Evolutionary conservation across 2,797 vertebrate species (phyloP), one percentile per base, ranked within the genome.

Genomic region (Coracias cyanogaster): DNA sequence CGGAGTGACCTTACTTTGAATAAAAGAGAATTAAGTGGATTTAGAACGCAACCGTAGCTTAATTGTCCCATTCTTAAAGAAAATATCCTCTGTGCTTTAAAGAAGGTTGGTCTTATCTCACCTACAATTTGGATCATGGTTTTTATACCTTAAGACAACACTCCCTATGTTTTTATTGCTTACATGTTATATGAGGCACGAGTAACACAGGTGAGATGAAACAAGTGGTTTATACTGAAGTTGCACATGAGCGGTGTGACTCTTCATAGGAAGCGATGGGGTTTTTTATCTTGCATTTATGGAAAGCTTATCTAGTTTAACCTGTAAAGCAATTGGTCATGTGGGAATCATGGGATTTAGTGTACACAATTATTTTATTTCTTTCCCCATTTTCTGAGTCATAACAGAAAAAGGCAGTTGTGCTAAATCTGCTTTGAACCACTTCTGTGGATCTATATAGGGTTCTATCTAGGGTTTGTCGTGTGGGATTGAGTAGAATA

Each of bases 1-100:
- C 74, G 79, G 39, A 94, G 77, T 85, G 97, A 97, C 96, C 96
- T 92, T 26, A 3, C 82, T 82, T 79, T 73, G 76, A 81, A 84
- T 79, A 28, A 91, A 96, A 93, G 81, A 89, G 96, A 96, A 80
- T 88, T 93, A 94, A 82, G 51, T 15, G 14, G 80, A 26, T 29
- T 48, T 49, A 51, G 85, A 92, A 28, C 65, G 48, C 76, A 84
- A 29, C 54, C 78, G 55, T 5, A 28, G 41, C 49, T 86, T 71
- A 52, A 9, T 80, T 89, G 87, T 82, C 73, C 66, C 25, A 0
- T 73, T 90, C 55, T 70, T 71, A 84, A 64, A 86, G 66, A 93
- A 90, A 87, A 35, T 41, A 76, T 11, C 31, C 35, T 49, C 65
- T 77, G 12, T 83, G 74, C 82, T 92, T 89, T 95, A 95, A 91